A percentile compares a stretch with the other conserved stretches of the same genome.
These are phyloP conservation scores for Chaetorhynchus papuensis DNA, from an alignment of 2,113 vertebrate species.

Conservation along the genomic window DNA sequence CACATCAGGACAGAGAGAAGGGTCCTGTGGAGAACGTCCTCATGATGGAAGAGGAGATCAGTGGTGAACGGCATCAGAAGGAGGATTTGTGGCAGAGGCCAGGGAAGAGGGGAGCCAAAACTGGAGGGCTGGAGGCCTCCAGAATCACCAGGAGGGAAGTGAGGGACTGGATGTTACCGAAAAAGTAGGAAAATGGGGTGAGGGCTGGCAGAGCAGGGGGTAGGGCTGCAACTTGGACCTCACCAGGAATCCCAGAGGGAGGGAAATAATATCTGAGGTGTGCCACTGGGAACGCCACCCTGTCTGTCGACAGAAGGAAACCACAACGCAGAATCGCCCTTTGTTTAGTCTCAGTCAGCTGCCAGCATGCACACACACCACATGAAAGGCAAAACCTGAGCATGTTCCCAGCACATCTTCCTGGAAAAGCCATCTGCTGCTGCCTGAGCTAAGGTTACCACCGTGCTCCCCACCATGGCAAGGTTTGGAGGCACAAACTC, in stretches of 20 bases:
- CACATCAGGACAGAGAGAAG: background rate
- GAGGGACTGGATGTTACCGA: background rate
- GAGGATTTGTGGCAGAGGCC: background rate
- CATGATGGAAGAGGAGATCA: background rate
- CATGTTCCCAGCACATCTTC: background rate
- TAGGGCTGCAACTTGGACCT: background rate
- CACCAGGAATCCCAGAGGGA: background rate
- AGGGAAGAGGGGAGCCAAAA: background rate
- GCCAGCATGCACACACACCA: background rate
- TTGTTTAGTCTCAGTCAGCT: slow-evolving; percentile 51
- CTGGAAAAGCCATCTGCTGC: slow-evolving; percentile 43
- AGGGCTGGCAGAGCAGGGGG: background rate
- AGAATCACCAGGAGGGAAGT: background rate
- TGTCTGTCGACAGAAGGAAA: slow-evolving; percentile 21
- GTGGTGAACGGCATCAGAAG: background rate
- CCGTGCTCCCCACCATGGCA: background rate
- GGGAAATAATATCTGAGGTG: background rate
- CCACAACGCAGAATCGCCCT: background rate
- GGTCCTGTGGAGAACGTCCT: background rate
- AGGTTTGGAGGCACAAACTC: background rate
- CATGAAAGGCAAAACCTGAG: slow-evolving; percentile 45
- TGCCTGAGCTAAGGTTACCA: background rate
- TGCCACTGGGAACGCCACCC: background rate
- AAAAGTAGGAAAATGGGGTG: background rate
- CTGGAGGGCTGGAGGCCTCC: background rate